phyloP scores from a whole-genome alignment of 2,888 invertebrate species.

The Criorhina ranunculi region DNA sequence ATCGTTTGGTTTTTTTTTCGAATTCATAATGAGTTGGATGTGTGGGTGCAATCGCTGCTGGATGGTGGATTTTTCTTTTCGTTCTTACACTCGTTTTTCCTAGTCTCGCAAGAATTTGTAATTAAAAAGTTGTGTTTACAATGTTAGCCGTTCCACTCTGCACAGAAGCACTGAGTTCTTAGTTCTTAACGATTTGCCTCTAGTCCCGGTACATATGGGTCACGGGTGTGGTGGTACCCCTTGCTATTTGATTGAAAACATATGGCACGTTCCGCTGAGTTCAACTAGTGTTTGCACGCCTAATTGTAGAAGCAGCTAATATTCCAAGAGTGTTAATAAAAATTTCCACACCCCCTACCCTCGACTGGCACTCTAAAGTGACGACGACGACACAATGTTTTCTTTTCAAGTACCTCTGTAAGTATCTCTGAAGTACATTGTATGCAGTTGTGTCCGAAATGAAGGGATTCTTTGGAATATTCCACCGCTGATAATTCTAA shows the following conservation, averaged over 20 bases:
- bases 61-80: conserved; percentile 20
- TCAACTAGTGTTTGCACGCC: conserved; percentile 33
- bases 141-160: conserved; percentile 5
- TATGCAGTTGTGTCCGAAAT: conserved; percentile 21
- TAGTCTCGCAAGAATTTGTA: conserved; percentile 36
- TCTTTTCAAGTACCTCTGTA: conserved; percentile 37
- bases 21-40: conserved; percentile 27
- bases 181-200: neutral
- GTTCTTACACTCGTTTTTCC: conserved; percentile 13
- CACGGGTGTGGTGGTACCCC: conserved; percentile 48
- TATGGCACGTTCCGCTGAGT: conserved; percentile 54
- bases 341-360: conserved; percentile 28
- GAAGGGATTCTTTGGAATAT: conserved; percentile 53
- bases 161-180: neutral
- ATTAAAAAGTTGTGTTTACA: conserved; percentile 68
- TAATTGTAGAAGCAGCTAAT: conserved; percentile 40
- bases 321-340: conserved; percentile 63
- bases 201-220: conserved; percentile 22
- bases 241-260: conserved; percentile 50
- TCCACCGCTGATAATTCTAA: conserved; percentile 35
- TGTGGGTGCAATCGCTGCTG: conserved; percentile 60
- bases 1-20: conserved; percentile 29
- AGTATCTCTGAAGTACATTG: conserved; percentile 44
- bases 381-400: conserved; percentile 23
- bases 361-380: neutral